These are phyloP conservation scores for Hystrix brachyura DNA, from an alignment of 2,113 vertebrate species.

Conservation along the genomic window DNA sequence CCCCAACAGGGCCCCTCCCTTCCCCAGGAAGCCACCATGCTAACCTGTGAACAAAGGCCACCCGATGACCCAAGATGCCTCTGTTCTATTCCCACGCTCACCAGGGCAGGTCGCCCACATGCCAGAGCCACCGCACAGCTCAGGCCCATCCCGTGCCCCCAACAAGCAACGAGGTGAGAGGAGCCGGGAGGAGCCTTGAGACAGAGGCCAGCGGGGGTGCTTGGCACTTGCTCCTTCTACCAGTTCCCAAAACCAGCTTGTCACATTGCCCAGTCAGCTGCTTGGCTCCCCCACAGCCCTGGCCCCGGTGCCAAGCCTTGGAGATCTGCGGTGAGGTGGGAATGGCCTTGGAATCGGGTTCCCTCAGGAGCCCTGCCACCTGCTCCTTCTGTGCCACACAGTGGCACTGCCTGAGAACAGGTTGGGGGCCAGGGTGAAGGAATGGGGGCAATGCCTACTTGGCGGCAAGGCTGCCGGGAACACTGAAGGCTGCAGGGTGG, in stretches of 20 bases:
- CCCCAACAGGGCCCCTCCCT: accelerated
- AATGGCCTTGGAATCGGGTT: slow-evolving; percentile 50
- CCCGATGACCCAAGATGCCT: background rate
- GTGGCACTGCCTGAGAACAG: background rate
- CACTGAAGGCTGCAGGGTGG: background rate
- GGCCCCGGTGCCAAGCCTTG: background rate
- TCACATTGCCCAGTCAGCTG: slow-evolving; percentile 34
- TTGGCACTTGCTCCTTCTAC: background rate
- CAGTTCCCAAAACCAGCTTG: background rate
- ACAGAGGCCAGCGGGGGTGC: background rate
- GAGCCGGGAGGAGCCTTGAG: background rate
- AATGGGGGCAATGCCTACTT: background rate
- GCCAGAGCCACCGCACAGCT: background rate
- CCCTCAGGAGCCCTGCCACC: slow-evolving; percentile 16
- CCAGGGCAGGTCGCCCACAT: background rate
- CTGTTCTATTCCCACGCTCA: background rate
- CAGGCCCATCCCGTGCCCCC: background rate
- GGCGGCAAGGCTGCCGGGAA: slow-evolving; percentile 29
- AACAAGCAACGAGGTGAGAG: background rate
- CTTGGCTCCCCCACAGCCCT: slow-evolving; percentile 69
- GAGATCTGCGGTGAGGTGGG: background rate
- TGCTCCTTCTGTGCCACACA: slow-evolving; percentile 39
- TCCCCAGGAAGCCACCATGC: background rate
- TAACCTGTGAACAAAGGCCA: background rate
- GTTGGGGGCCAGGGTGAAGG: background rate